phyloP scores from a whole-genome alignment of 2,888 invertebrate genomes.

The Aleiodes testaceus region DNA sequence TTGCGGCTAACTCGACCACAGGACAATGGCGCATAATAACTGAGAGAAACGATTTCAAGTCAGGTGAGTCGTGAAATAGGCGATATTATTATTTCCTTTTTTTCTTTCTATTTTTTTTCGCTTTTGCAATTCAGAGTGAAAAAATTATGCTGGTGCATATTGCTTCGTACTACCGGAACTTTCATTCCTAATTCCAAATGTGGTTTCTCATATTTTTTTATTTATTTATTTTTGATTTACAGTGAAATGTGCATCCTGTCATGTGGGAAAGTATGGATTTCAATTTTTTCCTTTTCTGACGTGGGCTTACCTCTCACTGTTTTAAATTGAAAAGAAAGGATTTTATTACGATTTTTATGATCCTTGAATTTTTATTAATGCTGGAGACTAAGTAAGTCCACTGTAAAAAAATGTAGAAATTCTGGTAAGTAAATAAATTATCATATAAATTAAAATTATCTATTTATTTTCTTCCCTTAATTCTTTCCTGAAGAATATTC shows the following conservation, averaged over 20 bases:
- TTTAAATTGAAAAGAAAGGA: background rate
- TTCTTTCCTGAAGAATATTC: too few species aligned
- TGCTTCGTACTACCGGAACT: slow-evolving; percentile 20
- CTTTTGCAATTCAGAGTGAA: slow-evolving; percentile 5
- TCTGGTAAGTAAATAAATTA: too few species aligned
- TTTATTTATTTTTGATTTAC: slow-evolving; percentile 4
- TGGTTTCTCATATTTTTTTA: slow-evolving; percentile 16
- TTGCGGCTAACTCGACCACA: slow-evolving; percentile 42
- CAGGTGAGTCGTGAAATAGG: slow-evolving; percentile 38
- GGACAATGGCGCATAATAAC: slow-evolving; percentile 44
- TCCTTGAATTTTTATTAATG: background rate
- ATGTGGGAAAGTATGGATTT: slow-evolving; percentile 21
- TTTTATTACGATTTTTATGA: background rate
- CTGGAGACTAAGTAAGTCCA: background rate
- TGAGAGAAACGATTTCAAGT: slow-evolving; percentile 37
- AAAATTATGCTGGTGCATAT: slow-evolving; percentile 7
- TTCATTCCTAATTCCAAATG: slow-evolving; percentile 17
- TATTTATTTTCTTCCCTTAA: too few species aligned
- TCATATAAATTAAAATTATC: too few species aligned
- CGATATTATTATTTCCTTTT: slow-evolving; percentile 33
- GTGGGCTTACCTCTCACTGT: slow-evolving; percentile 6
- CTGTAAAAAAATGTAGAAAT: too few species aligned
- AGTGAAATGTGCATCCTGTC: slow-evolving; percentile 12
- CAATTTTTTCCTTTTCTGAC: background rate
- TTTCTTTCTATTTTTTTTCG: slow-evolving; percentile 1